Evolutionary conservation across 2,113 vertebrate species (phyloP).

Genomic region (Prolemur simus): DNA sequence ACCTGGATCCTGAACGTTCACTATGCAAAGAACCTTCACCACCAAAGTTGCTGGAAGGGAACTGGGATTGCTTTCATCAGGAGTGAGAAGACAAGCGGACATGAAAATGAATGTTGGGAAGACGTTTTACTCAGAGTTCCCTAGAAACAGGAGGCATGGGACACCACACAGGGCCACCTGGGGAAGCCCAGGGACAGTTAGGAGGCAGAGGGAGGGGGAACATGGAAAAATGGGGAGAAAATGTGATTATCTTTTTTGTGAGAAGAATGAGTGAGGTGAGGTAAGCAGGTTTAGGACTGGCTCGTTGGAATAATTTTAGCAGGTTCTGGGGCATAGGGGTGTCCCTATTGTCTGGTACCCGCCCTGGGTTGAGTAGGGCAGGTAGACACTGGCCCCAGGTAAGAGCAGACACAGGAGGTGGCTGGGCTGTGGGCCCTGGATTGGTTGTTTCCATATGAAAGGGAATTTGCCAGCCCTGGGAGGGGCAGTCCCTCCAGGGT

Average conservation of each 20-base stretch:
- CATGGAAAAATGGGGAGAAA: too few species aligned
- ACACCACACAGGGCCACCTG: neutral
- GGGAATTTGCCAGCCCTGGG: neutral
- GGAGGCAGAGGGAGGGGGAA: neutral
- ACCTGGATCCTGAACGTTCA: neutral
- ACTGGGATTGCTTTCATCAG: neutral
- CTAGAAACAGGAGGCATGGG: neutral
- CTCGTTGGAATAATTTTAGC: neutral
- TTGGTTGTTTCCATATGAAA: neutral
- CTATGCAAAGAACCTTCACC: neutral
- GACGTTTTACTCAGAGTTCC: neutral
- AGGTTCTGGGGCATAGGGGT: neutral
- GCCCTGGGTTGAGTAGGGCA: neutral
- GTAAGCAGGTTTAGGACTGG: neutral
- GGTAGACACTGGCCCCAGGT: neutral
- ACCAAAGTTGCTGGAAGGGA: neutral
- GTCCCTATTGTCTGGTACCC: neutral
- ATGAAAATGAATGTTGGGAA: neutral
- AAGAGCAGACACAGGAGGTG: neutral
- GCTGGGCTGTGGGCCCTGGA: neutral
- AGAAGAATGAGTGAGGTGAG: neutral
- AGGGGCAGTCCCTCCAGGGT: neutral
- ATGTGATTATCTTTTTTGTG: neutral
- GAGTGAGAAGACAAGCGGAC: neutral
- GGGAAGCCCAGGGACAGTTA: neutral